These are phyloP conservation scores for Kryptolebias ocellatus DNA, from an alignment of 2,797 vertebrate genomes.

Conservation along the genomic window DNA sequence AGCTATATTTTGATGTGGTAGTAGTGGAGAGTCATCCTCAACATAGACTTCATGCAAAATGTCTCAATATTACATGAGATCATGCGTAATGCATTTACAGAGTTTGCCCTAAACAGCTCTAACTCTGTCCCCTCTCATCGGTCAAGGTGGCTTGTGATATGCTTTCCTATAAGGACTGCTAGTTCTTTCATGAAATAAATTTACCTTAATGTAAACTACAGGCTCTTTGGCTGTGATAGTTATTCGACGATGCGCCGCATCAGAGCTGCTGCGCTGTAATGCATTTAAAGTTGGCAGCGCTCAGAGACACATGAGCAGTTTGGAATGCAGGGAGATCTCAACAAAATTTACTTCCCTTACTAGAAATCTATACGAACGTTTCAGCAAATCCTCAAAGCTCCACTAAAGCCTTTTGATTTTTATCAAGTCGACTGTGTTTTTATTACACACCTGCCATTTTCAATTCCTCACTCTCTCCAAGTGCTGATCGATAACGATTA, in stretches of 20 bases:
- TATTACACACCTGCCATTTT: background rate
- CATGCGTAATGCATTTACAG: too few relatives aligned
- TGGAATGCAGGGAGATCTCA: slow-evolving; percentile 8
- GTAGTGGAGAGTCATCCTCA: too few relatives aligned
- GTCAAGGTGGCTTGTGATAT: too few relatives aligned
- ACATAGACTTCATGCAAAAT: too few relatives aligned
- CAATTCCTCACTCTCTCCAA: background rate
- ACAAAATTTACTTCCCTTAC: slow-evolving; percentile 12
- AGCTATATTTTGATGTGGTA: too few relatives aligned
- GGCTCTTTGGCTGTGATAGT: background rate
- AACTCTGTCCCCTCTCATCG: too few relatives aligned
- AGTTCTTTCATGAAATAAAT: too few relatives aligned
- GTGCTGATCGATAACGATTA: background rate
- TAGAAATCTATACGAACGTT: slow-evolving; percentile 8
- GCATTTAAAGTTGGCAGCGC: slow-evolving; percentile 1
- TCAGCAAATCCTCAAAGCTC: slow-evolving; percentile 1
- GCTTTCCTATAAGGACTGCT: too few relatives aligned
- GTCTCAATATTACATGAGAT: too few relatives aligned
- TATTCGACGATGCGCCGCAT: slow-evolving; percentile 13
- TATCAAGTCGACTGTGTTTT: background rate
- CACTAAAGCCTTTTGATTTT: background rate
- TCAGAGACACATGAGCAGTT: slow-evolving; percentile 5
- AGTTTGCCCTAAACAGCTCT: too few relatives aligned
- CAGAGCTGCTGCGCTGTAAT: slow-evolving; percentile 7
- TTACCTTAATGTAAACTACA: slow-evolving; percentile 10